Conservation (phyloP, 2,888 invertebrate species). For the Gari tellinella region DNA sequence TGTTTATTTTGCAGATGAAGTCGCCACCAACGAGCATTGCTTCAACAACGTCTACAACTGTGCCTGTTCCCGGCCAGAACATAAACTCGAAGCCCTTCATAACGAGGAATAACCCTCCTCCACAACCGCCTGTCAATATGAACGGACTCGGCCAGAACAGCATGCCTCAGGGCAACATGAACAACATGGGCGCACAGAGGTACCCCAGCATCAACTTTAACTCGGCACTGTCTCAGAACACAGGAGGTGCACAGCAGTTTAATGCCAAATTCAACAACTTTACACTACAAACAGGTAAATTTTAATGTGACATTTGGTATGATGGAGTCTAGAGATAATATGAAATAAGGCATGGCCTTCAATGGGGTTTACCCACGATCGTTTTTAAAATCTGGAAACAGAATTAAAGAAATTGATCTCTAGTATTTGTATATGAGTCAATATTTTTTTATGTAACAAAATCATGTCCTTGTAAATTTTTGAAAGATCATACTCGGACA, state of each 20-base stretch:
- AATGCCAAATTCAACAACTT: conserved; percentile 50
- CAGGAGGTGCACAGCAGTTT: conserved; percentile 43
- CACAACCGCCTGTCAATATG: conserved; percentile 17
- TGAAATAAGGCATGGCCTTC: too few relatives aligned
- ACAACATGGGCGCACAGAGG: conserved; percentile 37
- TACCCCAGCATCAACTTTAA: conserved; percentile 57
- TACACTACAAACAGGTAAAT: conserved; percentile 25
- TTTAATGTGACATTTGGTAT: background rate
- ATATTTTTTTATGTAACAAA: too few relatives aligned
- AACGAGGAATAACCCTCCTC: conserved; percentile 57
- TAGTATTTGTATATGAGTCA: too few relatives aligned
- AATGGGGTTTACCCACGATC: too few relatives aligned
- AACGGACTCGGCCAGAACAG: background rate
- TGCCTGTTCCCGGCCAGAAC: conserved; percentile 64
- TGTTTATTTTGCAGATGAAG: conserved; percentile 64
- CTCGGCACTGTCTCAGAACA: conserved; percentile 33
- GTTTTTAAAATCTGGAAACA: too few relatives aligned
- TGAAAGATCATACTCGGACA: too few relatives aligned
- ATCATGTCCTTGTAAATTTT: too few relatives aligned
- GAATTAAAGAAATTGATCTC: too few relatives aligned
- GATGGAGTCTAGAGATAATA: too few relatives aligned
- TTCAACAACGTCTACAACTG: conserved; percentile 21
- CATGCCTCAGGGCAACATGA: conserved; percentile 13
- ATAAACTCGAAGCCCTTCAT: conserved; percentile 70
- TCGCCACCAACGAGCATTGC: conserved; percentile 62